Base-by-base conservation (phyloP, 2,797 vertebrate genomes). In the Spinus olivaceus region DNA sequence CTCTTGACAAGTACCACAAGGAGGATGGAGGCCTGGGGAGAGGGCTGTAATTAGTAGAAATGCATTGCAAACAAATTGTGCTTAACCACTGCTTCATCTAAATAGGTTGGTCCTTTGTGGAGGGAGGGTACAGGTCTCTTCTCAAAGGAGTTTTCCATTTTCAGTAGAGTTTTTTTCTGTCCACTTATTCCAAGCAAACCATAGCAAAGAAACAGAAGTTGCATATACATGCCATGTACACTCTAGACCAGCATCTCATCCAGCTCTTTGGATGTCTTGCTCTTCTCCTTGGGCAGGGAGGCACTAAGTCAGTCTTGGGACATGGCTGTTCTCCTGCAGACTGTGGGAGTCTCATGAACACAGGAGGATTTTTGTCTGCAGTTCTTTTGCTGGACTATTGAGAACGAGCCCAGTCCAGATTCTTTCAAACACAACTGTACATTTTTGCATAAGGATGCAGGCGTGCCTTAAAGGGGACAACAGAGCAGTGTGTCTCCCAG, bases 281-380 rank as follows among this genome's bases (percentile, higher is more conserved):
- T 59, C 6, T 3, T 63, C 8, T 44, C 9, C 14, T 32, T 64
- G 12, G 42, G 30, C 35, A 42, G 16, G 27, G 16, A 63, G 15
- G n/a, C 18, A 35, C 16, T 80, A 41, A 8, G 30, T 46, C 2
- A 2, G 3, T 35, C 27, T 32, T 23, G 46, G 30, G n/a, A 50
- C 12, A n/a, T 0, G 0, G 13, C 15, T 61, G 14, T 8, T 46
- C 44, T 49, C 7, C 16, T 8, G 7, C 6, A 41, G 9, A 27
- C 81, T 72, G n/a, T 77, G 16, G 23, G 27, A 83, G 8, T 53
- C 35, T 67, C n/a, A 23, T 6, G 27, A 72, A 42, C 27, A 44
- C 13, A 5, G 23, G 22, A 69, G 4, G 6, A 35, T 67, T 47
- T 22, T 25, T 60, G 14, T 47, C 50, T 14, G 12, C 10, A 39